Conservation (phyloP, 1,140 invertebrate genomes). For the Diabrotica virgifera region DNA sequence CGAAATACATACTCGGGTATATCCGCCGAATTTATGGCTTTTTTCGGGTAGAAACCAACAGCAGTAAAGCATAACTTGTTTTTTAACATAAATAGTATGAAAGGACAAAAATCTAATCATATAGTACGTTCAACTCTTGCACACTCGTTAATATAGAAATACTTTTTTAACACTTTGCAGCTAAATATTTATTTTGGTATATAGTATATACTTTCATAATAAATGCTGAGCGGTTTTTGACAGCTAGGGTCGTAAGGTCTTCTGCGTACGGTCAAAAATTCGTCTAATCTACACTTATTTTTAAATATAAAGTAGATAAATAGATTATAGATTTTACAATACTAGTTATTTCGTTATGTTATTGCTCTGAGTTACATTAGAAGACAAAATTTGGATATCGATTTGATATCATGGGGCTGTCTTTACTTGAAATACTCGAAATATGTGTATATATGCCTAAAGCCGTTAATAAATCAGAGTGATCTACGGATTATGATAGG, state of each 20-base stretch:
- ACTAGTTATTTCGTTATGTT: constrained; percentile 46
- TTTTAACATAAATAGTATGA: constrained; percentile 29
- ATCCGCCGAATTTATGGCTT: not conserved
- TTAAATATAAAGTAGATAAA: constrained; percentile 42
- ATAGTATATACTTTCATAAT: constrained; percentile 42
- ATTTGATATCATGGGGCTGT: not conserved
- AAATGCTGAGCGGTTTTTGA: constrained; percentile 46
- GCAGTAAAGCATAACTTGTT: constrained; percentile 31
- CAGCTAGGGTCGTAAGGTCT: constrained; percentile 44
- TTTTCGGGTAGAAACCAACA: constrained; percentile 28
- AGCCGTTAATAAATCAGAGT: no score
- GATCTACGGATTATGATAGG: no score
- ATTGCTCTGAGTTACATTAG: constrained; percentile 50
- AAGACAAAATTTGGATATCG: constrained; percentile 46
- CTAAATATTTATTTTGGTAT: constrained; percentile 40
- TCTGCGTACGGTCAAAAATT: constrained; percentile 25
- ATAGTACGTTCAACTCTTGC: constrained; percentile 42
- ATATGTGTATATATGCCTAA: no score
- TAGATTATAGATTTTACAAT: constrained; percentile 40
- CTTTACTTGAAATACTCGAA: no score
- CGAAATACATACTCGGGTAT: not conserved
- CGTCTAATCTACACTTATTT: constrained; percentile 34
- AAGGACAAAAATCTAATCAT: constrained; percentile 39
- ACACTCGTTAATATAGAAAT: constrained; percentile 40
- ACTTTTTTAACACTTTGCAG: constrained; percentile 42